These are phyloP conservation scores for Huso huso DNA, from an alignment of 2,797 vertebrate genomes.

Conservation along the genomic window DNA sequence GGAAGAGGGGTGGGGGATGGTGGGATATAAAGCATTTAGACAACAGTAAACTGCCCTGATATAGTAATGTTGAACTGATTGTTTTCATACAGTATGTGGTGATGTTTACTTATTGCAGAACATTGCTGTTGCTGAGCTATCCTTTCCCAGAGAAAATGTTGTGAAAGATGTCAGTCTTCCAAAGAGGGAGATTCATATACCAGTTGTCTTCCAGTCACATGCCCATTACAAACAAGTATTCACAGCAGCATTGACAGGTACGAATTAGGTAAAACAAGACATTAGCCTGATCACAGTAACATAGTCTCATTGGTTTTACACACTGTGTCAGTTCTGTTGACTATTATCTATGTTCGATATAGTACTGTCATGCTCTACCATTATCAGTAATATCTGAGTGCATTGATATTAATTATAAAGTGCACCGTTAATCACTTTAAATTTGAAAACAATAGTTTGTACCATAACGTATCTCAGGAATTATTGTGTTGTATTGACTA, in stretches of 20 bases:
- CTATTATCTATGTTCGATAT: not conserved
- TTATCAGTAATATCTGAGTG: not conserved
- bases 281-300: too few relatives aligned
- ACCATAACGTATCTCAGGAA: too few relatives aligned
- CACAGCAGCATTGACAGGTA: slow-evolving; percentile 55
- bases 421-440: too few relatives aligned
- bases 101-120: slow-evolving; percentile 37
- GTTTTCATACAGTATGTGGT: too few relatives aligned
- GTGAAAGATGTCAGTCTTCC: slow-evolving; percentile 35
- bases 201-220: slow-evolving; percentile 47
- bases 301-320: not conserved
- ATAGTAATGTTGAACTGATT: too few relatives aligned
- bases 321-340: not conserved
- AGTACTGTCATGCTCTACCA: not conserved
- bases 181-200: slow-evolving; percentile 47
- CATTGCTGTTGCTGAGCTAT: slow-evolving; percentile 38
- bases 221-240: slow-evolving; percentile 58
- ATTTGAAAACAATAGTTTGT: too few relatives aligned
- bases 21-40: too few relatives aligned
- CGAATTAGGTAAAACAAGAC: too few relatives aligned
- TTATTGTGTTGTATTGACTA: too few relatives aligned
- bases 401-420: too few relatives aligned
- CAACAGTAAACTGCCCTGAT: too few relatives aligned
- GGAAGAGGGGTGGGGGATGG: too few relatives aligned
- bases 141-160: slow-evolving; percentile 43